Base-by-base conservation (phyloP, 2,113 vertebrate genomes). In the Corydoras maculifer region DNA sequence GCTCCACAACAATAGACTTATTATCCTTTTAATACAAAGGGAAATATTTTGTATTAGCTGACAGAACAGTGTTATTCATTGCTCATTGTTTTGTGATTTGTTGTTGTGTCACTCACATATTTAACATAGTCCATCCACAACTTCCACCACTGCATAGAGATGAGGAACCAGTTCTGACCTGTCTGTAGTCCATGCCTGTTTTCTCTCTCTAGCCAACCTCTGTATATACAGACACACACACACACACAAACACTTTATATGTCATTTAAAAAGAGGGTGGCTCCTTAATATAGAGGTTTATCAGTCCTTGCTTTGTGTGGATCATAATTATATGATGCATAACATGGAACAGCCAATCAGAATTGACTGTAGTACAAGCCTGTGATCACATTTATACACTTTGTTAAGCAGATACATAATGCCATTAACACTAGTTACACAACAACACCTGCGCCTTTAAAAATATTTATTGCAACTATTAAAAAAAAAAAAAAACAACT, bases 71-170 rank as follows among this genome's bases (percentile, higher is more conserved):
- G 18, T 14, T 11, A 18, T 32, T 55, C 7, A 43, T 43, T 5
- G 35, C 35, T 55, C 18, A 54, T 11, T 10, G 13, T 31, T 54
- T 64, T 25, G 2, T 31, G 63, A 25, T 8, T 10, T 51, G 10
- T 3, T 12, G 2, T 15, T 51, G 25, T 25, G 3, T n/a, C 79
- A 94, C 96, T 94, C 83, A 99, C 97, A 8, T 98, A 99, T 97
- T 93, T 95, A 72, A 96, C 95, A 60, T 98, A 98, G 77, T 98
- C 96, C 78, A 95, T 98, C 97, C 97, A 99, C 74, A 96, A 93
- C 60, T 97, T 93, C 97, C 97, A 99, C 97, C 97, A 99, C 18
- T 93, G 91, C 86, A 94, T 93, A n/a, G 95, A 96, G 84, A 99
- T 97, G 82, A 98, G 93, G 83, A 97, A 98, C 96, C 97, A 99